Percentiles rank a stretch among this genome's conserved stretches.
Evolutionary conservation across 2,888 invertebrate genomes (phyloP).

Genomic region (Pterostichus madidus): DNA sequence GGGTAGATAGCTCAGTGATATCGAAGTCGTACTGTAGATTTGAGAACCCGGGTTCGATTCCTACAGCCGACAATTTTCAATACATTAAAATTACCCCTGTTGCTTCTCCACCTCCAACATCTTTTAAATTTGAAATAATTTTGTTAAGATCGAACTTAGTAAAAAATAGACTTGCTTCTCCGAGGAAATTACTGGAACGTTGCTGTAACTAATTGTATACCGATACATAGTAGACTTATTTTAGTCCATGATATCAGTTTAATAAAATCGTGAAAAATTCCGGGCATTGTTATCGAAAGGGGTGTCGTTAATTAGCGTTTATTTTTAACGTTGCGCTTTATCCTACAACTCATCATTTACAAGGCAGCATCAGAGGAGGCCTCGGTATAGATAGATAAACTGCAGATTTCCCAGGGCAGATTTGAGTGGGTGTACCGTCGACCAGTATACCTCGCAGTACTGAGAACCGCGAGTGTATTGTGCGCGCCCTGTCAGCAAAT

Average conservation of each 20-base stretch:
- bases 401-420: slow-evolving; percentile 44
- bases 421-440: slow-evolving; percentile 46
- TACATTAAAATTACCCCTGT: too few relatives aligned
- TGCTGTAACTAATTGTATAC: too few relatives aligned
- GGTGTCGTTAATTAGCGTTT: slow-evolving; percentile 54
- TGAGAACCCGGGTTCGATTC: too few relatives aligned
- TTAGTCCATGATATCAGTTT: slow-evolving; percentile 3
- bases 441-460: slow-evolving; percentile 1
- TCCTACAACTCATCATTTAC: slow-evolving; percentile 41
- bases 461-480: not conserved
- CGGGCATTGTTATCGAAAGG: slow-evolving; percentile 31
- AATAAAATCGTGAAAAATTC: slow-evolving; percentile 29
- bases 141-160: not conserved
- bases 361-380: slow-evolving; percentile 32
- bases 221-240: too few relatives aligned
- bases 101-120: too few relatives aligned
- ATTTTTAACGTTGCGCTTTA: slow-evolving; percentile 35
- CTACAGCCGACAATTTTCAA: too few relatives aligned
- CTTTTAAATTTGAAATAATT: too few relatives aligned
- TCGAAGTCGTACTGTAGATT: not conserved
- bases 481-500: slow-evolving; percentile 60
- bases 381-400: slow-evolving; percentile 41
- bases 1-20: too few relatives aligned
- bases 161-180: not conserved
- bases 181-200: too few relatives aligned